Evolutionary conservation across 2,113 vertebrate genomes (phyloP).

Genomic region (Tichodroma muraria): DNA sequence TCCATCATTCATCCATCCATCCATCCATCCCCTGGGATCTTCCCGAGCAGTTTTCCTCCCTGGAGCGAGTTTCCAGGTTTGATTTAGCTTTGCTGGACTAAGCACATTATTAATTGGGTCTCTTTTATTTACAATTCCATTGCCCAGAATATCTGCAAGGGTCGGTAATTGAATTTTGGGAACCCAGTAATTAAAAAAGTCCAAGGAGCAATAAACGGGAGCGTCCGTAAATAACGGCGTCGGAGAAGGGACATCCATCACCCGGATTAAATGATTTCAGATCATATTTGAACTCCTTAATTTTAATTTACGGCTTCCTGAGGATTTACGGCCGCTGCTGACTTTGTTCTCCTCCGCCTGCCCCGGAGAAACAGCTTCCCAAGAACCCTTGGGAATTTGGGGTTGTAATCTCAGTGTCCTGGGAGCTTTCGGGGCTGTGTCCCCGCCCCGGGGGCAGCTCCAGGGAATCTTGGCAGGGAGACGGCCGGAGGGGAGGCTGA

Average conservation of each 20-base stretch:
- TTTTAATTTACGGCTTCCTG: constrained; percentile 63
- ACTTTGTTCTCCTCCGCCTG: constrained; percentile 34
- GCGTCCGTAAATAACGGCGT: constrained; percentile 64
- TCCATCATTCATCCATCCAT: no score
- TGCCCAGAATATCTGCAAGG: constrained; percentile 63
- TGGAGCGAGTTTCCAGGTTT: constrained; percentile 23
- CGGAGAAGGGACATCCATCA: constrained; percentile 67
- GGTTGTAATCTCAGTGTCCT: accelerated
- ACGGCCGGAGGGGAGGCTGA: no score
- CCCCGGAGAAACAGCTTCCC: no score
- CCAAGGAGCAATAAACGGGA: constrained; percentile 72
- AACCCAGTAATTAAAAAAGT: constrained; percentile 73
- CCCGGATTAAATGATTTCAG: constrained; percentile 64
- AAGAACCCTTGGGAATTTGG: neutral
- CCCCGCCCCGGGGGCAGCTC: no score
- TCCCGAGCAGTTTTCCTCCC: neutral
- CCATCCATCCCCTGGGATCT: neutral
- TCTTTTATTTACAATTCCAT: constrained; percentile 68
- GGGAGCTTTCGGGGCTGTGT: no score
- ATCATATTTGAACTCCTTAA: constrained; percentile 66
- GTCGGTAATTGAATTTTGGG: constrained; percentile 71
- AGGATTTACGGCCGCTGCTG: constrained; percentile 50
- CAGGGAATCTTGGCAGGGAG: no score
- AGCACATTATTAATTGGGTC: constrained; percentile 72
- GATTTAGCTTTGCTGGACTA: constrained; percentile 69